Conservation (phyloP, 2,113 vertebrate genomes). For the Rhea pennata region DNA sequence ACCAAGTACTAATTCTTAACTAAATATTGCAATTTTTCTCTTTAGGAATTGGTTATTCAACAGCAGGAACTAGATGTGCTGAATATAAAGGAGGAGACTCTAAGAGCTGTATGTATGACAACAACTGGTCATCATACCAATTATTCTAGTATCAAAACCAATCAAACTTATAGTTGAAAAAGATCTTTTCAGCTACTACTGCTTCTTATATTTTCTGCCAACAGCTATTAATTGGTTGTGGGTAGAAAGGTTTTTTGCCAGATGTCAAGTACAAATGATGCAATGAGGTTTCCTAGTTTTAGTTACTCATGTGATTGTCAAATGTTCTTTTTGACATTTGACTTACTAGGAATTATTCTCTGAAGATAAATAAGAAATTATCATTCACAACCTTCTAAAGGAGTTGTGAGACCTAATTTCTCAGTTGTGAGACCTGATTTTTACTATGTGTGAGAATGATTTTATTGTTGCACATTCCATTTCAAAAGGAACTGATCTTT, state of each 20-base stretch:
- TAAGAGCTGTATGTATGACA: slow-evolving; percentile 80
- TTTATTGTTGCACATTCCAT: background rate
- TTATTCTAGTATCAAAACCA: background rate
- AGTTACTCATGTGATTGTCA: background rate
- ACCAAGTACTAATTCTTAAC: background rate
- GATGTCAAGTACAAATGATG: background rate
- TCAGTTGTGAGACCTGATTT: background rate
- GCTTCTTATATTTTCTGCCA: background rate
- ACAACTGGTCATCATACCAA: background rate
- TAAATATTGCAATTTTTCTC: background rate
- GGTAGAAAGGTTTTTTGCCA: background rate
- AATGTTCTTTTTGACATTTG: background rate
- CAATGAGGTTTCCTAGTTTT: background rate
- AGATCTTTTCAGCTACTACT: background rate
- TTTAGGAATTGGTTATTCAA: slow-evolving; percentile 80
- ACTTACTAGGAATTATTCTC: background rate
- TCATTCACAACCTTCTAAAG: background rate
- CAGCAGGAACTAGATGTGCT: slow-evolving; percentile 83
- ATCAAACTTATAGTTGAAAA: background rate
- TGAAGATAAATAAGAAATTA: background rate
- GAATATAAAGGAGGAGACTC: slow-evolving; percentile 79
- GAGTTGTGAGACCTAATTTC: background rate
- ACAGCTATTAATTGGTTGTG: background rate
- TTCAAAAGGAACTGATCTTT: background rate
- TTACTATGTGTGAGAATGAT: background rate